Evolutionary conservation across 1,140 invertebrate species (phyloP).

Genomic region (Drosophila parabipectinata): DNA sequence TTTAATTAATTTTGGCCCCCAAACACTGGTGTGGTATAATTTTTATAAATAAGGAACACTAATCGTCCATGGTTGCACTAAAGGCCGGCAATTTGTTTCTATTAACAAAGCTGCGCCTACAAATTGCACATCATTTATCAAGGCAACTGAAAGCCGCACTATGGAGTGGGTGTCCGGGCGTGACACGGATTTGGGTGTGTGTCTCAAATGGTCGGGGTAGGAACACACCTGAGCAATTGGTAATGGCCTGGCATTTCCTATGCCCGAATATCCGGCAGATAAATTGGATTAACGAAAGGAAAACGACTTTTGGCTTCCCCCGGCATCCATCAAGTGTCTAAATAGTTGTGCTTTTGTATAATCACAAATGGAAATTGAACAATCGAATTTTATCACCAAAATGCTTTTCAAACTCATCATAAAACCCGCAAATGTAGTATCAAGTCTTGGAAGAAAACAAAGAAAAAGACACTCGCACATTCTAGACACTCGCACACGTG

Average conservation of each 20-base stretch:
- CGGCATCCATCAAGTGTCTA: conserved; percentile 14
- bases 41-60: conserved; percentile 79
- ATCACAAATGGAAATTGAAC: neutral
- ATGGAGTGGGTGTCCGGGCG: conserved; percentile 13
- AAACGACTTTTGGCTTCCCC: conserved; percentile 28
- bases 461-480: conserved; percentile 10
- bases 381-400: neutral
- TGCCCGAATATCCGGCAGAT: conserved; percentile 36
- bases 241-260: conserved; percentile 57
- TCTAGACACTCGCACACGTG: conserved; percentile 52
- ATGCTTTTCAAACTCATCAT: neutral
- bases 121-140: conserved; percentile 78
- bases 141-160: conserved; percentile 43
- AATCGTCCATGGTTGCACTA: conserved; percentile 52
- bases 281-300: conserved; percentile 7
- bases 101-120: conserved; percentile 80
- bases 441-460: conserved; percentile 13
- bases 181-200: conserved; percentile 6
- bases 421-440: neutral
- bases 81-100: conserved; percentile 77
- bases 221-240: conserved; percentile 72
- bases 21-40: conserved; percentile 50
- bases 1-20: conserved; percentile 68
- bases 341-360: neutral
- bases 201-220: conserved; percentile 38